Conservation (phyloP, 2,797 vertebrate genomes). For the Nothura maculosa region DNA sequence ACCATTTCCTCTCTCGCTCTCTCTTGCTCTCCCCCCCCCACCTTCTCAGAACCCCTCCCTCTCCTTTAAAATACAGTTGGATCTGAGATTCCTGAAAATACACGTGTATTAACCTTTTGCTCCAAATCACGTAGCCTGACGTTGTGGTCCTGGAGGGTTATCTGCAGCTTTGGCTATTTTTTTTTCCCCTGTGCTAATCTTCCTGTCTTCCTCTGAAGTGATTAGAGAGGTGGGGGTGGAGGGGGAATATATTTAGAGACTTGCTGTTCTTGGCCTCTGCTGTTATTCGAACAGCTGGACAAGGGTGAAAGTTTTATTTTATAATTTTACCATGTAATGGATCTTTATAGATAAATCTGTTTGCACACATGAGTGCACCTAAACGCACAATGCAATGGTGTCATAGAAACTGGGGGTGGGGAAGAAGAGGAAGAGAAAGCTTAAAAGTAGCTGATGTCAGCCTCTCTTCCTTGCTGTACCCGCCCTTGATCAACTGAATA, state of each 20-base stretch:
- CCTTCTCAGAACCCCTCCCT: conserved; percentile 7
- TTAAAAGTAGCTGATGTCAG: conserved; percentile 50
- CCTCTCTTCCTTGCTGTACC: not conserved
- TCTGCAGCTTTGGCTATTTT: conserved; percentile 73
- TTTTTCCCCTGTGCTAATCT: conserved; percentile 72
- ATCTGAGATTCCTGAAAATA: conserved; percentile 50
- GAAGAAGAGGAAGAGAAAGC: conserved; percentile 37
- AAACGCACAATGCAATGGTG: conserved; percentile 32
- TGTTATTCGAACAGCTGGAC: conserved; percentile 61
- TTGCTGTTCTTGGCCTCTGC: conserved; percentile 64
- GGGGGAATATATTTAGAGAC: conserved; percentile 51
- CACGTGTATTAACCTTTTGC: conserved; percentile 41
- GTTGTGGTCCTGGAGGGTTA: conserved; percentile 71
- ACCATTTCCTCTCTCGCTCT: not conserved
- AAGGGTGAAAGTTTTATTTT: conserved; percentile 64
- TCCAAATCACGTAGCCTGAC: conserved; percentile 17
- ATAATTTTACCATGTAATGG: not conserved
- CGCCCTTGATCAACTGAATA: not conserved
- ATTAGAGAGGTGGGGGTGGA: conserved; percentile 63
- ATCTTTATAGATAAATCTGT: conserved; percentile 38
- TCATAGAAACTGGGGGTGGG: not conserved
- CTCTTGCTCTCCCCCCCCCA: conserved; percentile 6
- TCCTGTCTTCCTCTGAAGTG: conserved; percentile 77
- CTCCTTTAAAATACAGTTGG: conserved; percentile 1
- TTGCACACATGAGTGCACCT: conserved; percentile 35